Evolutionary conservation across 2,888 invertebrate species (phyloP).

Genomic region (Peribatodes rhomboidaria): DNA sequence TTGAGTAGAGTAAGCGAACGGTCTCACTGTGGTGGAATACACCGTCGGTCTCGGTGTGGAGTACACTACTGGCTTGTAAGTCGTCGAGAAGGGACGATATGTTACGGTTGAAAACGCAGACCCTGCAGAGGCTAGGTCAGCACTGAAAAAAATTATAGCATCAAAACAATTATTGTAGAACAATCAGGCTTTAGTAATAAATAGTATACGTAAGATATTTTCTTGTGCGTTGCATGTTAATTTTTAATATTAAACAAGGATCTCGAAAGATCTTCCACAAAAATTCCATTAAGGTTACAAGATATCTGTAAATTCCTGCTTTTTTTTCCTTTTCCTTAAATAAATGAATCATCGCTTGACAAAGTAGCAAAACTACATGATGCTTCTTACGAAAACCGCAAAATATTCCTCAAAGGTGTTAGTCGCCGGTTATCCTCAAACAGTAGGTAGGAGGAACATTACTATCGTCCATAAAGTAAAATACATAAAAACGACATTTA

Average conservation of each 20-base stretch:
- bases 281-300: too few species aligned
- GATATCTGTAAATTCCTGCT: neutral
- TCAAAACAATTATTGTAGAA: neutral
- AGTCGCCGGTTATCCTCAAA: neutral
- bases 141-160: conserved; percentile 52
- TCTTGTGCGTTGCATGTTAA: too few species aligned
- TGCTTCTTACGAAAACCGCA: conserved; percentile 17
- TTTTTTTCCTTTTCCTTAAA: neutral
- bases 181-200: neutral
- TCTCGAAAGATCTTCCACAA: too few species aligned
- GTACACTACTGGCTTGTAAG: conserved; percentile 39
- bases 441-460: neutral
- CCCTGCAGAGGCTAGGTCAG: conserved; percentile 55
- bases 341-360: neutral
- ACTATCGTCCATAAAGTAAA: neutral
- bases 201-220: too few species aligned
- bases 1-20: conserved; percentile 47
- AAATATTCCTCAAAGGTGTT: conserved; percentile 18
- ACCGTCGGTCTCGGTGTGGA: conserved; percentile 40
- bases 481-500: too few species aligned
- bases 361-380: conserved; percentile 19
- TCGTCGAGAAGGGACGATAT: conserved; percentile 47
- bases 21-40: conserved; percentile 28
- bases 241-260: too few species aligned
- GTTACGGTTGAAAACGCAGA: conserved; percentile 59